Evolutionary conservation across 2,797 vertebrate species (phyloP), one percentile per base, ranked within the genome.

Genomic region (Oreortyx pictus): DNA sequence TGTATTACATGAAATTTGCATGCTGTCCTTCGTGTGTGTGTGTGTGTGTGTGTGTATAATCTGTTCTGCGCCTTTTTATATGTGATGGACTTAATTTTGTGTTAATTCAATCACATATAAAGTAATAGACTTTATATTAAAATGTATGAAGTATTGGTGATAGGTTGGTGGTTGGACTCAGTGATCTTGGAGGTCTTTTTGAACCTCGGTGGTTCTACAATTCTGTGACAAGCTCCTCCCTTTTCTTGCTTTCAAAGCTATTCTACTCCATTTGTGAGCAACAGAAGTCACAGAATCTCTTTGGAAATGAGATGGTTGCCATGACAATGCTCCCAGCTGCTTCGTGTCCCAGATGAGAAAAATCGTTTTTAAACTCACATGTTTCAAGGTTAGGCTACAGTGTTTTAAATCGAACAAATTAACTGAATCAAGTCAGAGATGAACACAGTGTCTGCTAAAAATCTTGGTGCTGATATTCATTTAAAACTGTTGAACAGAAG

Each of bases 281-380:
- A 61, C 33, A 67, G 22, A 84, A 93, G 71, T 86, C 77, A 92
- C 17, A 60, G 46, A 78, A 70, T 83, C 56, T 89, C 39, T 78
- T 73, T 72, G 57, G 52, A 88, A 82, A 83, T 82, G 17, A 93
- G 74, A 66, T 43, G 39, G 94, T 95, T 96, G 86, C 88, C 88
- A 92, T 95, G 86, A 43, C 71, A 94, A 82, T 67, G 16, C 41
- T 92, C 59, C 79, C 84, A 86, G 84, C 78, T 92, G 82, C 90
- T 87, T 66, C 77, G 92, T 80, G 82, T 60, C 75, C 54, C 81
- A 78, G 54, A 41, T 91, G 59, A 92, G 62, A 94, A 90, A 93
- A 93, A 80, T 43, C 5, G 72, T 77, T 87, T 91, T 90, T 78
- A 88, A 76, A 89, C 11, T 87, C 47, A 37, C 77, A 2, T 62